Conservation (phyloP, 2,888 invertebrate genomes). For the Rotaria macrura region DNA sequence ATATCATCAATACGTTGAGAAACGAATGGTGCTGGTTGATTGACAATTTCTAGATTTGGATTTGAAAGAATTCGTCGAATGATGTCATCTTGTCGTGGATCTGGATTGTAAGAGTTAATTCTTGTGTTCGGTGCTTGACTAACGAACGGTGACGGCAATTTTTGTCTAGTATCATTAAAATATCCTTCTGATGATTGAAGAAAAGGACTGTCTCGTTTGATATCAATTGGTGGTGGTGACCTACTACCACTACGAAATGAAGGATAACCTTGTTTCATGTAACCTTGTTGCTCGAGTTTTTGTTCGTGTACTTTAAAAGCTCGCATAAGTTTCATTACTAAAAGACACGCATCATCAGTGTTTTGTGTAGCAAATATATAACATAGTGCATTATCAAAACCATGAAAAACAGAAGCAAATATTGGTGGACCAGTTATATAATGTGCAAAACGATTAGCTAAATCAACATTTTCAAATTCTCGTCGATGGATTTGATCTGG, state of each 20-base stretch:
- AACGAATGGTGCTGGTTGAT: background rate
- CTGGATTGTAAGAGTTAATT: background rate
- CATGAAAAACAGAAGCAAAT: background rate
- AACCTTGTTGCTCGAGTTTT: background rate
- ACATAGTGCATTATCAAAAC: slow-evolving; percentile 16
- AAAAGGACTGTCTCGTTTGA: background rate
- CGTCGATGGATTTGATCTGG: background rate
- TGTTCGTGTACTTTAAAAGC: background rate
- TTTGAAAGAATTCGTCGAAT: background rate
- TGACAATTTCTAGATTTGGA: background rate
- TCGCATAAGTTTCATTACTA: slow-evolving; percentile 5
- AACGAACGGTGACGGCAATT: background rate
- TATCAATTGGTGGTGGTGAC: background rate
- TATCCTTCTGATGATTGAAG: background rate
- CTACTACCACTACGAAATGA: background rate
- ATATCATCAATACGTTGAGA: background rate
- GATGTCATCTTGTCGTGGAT: background rate
- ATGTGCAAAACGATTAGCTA: slow-evolving; percentile 3
- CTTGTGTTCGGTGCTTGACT: background rate
- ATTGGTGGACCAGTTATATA: background rate
- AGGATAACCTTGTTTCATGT: background rate
- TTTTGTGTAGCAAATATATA: background rate
- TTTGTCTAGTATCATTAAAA: background rate
- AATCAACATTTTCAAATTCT: slow-evolving; percentile 22
- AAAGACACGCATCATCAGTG: background rate